Evolutionary conservation across 2,113 vertebrate genomes (phyloP), one percentile per base, ranked within the genome.

Genomic region (Ammospiza nelsoni): DNA sequence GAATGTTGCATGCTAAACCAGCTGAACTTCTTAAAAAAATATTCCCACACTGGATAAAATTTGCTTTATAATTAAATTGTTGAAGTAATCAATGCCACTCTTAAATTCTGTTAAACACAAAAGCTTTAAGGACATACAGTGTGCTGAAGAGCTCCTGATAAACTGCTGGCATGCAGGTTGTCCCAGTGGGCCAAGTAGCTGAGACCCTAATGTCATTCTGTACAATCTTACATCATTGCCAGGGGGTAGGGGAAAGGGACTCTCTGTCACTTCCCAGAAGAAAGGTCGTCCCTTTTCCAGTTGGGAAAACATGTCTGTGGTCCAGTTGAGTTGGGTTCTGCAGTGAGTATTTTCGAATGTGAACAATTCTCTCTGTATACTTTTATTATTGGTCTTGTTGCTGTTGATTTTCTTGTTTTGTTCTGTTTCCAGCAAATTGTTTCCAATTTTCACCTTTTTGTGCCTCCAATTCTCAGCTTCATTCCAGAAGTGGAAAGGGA

Each of bases 91-190:
- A 58, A 49, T 15, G n/a, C 10, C 11, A 68, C 12, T 20, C 8
- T 27, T 11, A 23, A 80, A 71, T 43, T 57, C 33, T 10, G 57
- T 25, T 18, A 43, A 49, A 63, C 19, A 81, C 28, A 61, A 37
- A 57, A 35, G 3, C 0, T 0, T 33, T 51, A 44, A 73, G 49
- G 54, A 46, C 11, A 12, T 29, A 21, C 1, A 21, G 15, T 11
- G 9, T 59, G 31, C 39, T 39, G 65, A 87, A 35, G 43, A 69
- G 6, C 9, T 77, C 15, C 49, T 37, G 12, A n/a, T 27, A 69
- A 81, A 63, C 18, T 41, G 10, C 21, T 68, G 67, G 35, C 25
- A 52, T n/a, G 19, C 61, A 72, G 21, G 4, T 27, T 80, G 62
- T 35, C 25, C 31, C 44, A 17, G 25, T 31, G 37, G 21, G 51